Conservation (phyloP, 2,888 invertebrate species). For the Trisateles emortualis region DNA sequence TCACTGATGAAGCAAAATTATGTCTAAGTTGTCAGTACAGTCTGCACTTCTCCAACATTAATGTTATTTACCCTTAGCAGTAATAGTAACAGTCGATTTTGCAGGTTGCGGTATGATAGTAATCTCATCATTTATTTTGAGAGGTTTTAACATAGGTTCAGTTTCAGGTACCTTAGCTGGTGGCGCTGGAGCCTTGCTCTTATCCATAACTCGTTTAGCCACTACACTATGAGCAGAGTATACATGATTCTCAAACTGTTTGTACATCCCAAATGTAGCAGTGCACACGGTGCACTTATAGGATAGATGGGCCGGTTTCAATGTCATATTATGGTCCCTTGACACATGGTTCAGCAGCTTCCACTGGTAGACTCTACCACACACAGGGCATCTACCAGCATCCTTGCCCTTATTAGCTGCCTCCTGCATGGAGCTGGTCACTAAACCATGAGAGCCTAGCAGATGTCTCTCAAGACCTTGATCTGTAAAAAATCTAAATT, state of each 20-base stretch:
- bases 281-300: slow-evolving; percentile 98
- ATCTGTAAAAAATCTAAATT: slow-evolving; percentile 98
- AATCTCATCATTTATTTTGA: slow-evolving; percentile 96
- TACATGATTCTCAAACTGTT: slow-evolving; percentile 97
- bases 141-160: slow-evolving; percentile 92
- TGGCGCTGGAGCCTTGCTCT: slow-evolving; percentile 85
- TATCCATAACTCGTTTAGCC: slow-evolving; percentile 94
- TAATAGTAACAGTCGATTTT: slow-evolving; percentile 78
- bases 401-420: slow-evolving; percentile 98
- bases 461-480: slow-evolving; percentile 98
- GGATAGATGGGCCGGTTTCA: slow-evolving; percentile 97
- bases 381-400: slow-evolving; percentile 97
- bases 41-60: slow-evolving; percentile 55
- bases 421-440: slow-evolving; percentile 98
- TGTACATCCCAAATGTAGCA: slow-evolving; percentile 98
- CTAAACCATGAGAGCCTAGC: slow-evolving; percentile 97
- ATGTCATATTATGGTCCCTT: slow-evolving; percentile 96
- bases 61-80: slow-evolving; percentile 82
- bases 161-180: slow-evolving; percentile 63
- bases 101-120: slow-evolving; percentile 97
- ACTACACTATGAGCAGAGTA: slow-evolving; percentile 97
- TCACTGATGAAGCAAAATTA: slow-evolving; percentile 60
- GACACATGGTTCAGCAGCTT: slow-evolving; percentile 97
- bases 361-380: slow-evolving; percentile 94
- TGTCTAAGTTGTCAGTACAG: slow-evolving; percentile 50